phyloP scores from a whole-genome alignment of 2,797 vertebrate species.

The Lutjanus campechanus region DNA sequence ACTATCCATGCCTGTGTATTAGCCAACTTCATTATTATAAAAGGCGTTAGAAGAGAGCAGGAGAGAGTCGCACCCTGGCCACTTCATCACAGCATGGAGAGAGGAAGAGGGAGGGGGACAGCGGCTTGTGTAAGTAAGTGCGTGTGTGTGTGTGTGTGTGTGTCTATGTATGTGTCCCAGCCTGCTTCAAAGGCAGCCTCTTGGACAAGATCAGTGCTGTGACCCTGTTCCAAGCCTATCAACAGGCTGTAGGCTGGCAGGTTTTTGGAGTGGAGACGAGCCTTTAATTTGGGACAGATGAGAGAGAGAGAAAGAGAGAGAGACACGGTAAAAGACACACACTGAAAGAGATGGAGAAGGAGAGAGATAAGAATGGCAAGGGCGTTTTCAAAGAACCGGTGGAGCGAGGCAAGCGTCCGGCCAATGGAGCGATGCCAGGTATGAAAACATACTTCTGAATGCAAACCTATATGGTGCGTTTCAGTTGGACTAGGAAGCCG shows the following conservation, averaged over 20 bases:
- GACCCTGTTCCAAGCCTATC: conserved; percentile 80
- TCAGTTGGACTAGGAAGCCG: too few relatives aligned
- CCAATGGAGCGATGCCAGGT: conserved; percentile 19
- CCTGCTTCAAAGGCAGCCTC: conserved; percentile 83
- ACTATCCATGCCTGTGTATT: conserved; percentile 63
- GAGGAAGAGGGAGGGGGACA: conserved; percentile 33
- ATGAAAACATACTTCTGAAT: conserved; percentile 8
- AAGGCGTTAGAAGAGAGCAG: conserved; percentile 50
- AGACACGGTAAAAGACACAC: not conserved
- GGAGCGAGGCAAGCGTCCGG: conserved; percentile 13
- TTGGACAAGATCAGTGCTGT: conserved; percentile 81
- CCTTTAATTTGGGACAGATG: conserved; percentile 81
- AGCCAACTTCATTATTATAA: conserved; percentile 80
- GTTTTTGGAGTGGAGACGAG: conserved; percentile 74
- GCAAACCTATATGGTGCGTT: too few relatives aligned
- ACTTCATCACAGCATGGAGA: conserved; percentile 68
- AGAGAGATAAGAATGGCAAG: conserved; percentile 13
- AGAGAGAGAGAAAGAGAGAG: conserved; percentile 43
- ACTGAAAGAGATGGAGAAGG: not conserved
- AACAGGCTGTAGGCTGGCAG: conserved; percentile 80
- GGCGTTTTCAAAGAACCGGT: conserved; percentile 38
- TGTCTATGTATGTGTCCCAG: conserved; percentile 47
- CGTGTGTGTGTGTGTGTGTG: conserved; percentile 23
- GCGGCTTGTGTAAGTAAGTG: conserved; percentile 36
- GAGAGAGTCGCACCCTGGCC: conserved; percentile 54